Evolutionary conservation across 2,888 invertebrate species (phyloP).

Genomic region (Temnothorax rugatulus): DNA sequence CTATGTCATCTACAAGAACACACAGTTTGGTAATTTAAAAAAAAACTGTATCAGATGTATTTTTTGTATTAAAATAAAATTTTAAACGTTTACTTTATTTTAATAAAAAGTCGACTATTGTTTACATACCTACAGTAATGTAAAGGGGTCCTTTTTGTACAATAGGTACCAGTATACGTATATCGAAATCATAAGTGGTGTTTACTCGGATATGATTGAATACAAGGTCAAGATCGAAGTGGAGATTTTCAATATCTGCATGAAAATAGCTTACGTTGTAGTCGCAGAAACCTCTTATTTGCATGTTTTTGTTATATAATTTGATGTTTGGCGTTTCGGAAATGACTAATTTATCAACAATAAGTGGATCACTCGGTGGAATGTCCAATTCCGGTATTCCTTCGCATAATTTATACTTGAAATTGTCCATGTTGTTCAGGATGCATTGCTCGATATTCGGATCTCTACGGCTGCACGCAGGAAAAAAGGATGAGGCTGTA

Average conservation of each 20-base stretch:
- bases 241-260: neutral
- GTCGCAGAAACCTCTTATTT: neutral
- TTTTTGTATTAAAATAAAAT: neutral
- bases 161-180: neutral
- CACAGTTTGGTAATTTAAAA: neutral
- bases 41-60: neutral
- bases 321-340: neutral
- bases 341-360: neutral
- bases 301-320: neutral
- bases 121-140: neutral
- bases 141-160: neutral
- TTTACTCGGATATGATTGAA: neutral
- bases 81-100: neutral
- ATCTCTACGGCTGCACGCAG: neutral
- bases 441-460: neutral
- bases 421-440: neutral
- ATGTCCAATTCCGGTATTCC: neutral
- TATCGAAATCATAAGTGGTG: neutral
- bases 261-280: neutral
- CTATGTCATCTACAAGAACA: slow-evolving; percentile 71
- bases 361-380: neutral
- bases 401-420: neutral
- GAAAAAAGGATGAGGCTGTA: too few relatives aligned
- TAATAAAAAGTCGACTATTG: neutral
- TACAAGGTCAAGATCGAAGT: too few relatives aligned